phyloP scores from a whole-genome alignment of 2,888 invertebrate species.

The Osedax frankpressi region DNA sequence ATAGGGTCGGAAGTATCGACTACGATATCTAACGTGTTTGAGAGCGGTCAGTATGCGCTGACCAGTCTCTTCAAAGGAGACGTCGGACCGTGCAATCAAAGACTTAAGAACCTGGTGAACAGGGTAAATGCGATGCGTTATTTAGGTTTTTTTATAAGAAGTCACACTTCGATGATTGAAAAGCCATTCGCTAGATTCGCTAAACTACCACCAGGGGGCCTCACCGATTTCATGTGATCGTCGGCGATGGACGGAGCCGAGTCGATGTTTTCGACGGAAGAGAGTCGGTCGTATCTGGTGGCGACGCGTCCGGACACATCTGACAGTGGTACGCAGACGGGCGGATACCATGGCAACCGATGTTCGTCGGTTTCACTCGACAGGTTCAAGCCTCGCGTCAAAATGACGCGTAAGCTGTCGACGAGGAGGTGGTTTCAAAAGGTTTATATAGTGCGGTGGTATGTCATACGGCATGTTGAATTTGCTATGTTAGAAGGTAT shows the following conservation, averaged over 20 bases:
- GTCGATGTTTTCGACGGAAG: background rate
- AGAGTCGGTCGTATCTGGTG: background rate
- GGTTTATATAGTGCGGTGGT: too few species aligned
- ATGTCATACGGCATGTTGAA: too few species aligned
- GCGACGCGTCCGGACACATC: constrained; percentile 29
- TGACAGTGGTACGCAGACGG: constrained; percentile 51
- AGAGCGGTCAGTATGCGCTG: constrained; percentile 63
- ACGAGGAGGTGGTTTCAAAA: too few species aligned
- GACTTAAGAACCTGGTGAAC: background rate
- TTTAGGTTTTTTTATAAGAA: too few species aligned
- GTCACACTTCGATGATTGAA: too few species aligned
- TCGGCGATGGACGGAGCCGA: background rate
- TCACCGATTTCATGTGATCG: background rate
- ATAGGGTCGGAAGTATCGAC: background rate
- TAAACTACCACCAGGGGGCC: constrained; percentile 17
- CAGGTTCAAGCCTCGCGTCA: background rate
- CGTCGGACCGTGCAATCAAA: background rate
- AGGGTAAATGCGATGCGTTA: too few species aligned
- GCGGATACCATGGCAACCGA: constrained; percentile 66
- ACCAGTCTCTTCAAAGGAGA: constrained; percentile 56
- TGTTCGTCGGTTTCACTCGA: constrained; percentile 51
- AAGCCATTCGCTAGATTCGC: too few species aligned
- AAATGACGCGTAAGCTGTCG: too few species aligned
- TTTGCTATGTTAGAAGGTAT: too few species aligned
- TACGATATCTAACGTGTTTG: constrained; percentile 49